Conservation (phyloP, 2,888 invertebrate species). For the Harpagoxenus sublaevis region DNA sequence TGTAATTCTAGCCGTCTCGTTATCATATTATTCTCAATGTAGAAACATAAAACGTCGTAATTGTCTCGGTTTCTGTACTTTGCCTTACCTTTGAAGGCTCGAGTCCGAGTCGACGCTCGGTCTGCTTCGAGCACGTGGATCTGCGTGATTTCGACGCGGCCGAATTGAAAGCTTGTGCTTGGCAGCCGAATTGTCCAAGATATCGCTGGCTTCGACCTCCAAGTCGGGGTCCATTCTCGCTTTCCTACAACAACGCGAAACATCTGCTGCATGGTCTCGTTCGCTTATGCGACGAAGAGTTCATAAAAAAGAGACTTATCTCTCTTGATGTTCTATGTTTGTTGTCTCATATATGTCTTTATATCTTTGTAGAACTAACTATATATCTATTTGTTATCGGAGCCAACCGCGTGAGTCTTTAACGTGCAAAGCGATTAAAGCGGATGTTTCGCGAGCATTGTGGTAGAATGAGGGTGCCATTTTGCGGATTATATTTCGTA, state of each 20-base stretch:
- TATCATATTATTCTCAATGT: background rate
- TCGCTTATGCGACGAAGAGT: constrained; percentile 53
- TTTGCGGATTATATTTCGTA: constrained; percentile 26
- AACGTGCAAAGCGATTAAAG: constrained; percentile 26
- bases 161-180: constrained; percentile 92
- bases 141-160: constrained; percentile 90
- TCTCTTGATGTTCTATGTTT: background rate
- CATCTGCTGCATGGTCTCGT: constrained; percentile 36
- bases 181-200: constrained; percentile 92
- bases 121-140: constrained; percentile 85
- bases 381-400: background rate
- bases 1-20: background rate
- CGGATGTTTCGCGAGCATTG: constrained; percentile 12
- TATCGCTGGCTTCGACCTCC: constrained; percentile 88
- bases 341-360: background rate
- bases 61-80: background rate
- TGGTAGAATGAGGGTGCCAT: background rate
- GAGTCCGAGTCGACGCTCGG: constrained; percentile 78
- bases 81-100: constrained; percentile 65
- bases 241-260: constrained; percentile 78
- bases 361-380: background rate
- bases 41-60: background rate
- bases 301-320: background rate
- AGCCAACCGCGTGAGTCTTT: background rate
- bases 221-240: constrained; percentile 88